Base-by-base conservation (phyloP, 1,140 invertebrate species). In the Forficula auricularia region DNA sequence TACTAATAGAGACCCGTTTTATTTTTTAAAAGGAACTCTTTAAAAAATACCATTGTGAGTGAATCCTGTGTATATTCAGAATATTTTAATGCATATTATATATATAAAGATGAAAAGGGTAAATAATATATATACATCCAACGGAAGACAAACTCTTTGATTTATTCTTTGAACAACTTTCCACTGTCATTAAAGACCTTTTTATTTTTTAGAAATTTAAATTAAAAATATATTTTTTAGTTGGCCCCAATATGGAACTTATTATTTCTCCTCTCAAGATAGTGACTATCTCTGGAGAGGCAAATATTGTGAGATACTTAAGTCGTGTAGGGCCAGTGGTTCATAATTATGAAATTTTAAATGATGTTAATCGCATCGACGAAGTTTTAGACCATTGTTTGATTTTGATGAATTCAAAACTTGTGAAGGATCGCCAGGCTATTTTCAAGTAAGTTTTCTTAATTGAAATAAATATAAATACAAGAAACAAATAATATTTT, bases 301-400 rank as follows among this genome's bases (percentile, higher is more conserved):
- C 59, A 10, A 72, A 71, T 57, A 57, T 76, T 15, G 51, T 70
- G 9, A 57, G 73, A 37, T 72, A 70, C 48, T 48, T 78, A 13
- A 56, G 60, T 12, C 63, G 72, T 31, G 52, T 75, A 13, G 43
- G 60, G 19, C 59, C 62, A 27, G 57, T 55, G 13, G 31, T 43
- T 14, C 61, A 45, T 1, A 38, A 56, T 48, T 62, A 58, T 45
- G 57, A 63, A 42, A 53, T 50, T 13, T 40, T 57, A 16, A 57
- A 63, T 37, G 6, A 35, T 14, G 44, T 43, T 1, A 46, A 53
- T 19, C 40, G 36, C 3, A 56, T 67, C 2, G 70, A 73, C 19
- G 53, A 49, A 19, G 53, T 79, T 16, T 66, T 86, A 43, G 76
- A 81, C 54, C 60, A 65, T 10, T 74, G 63, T 54, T 68, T 70